phyloP scores from a whole-genome alignment of 2,797 vertebrate genomes.

The Pantherophis vulpinus region DNA sequence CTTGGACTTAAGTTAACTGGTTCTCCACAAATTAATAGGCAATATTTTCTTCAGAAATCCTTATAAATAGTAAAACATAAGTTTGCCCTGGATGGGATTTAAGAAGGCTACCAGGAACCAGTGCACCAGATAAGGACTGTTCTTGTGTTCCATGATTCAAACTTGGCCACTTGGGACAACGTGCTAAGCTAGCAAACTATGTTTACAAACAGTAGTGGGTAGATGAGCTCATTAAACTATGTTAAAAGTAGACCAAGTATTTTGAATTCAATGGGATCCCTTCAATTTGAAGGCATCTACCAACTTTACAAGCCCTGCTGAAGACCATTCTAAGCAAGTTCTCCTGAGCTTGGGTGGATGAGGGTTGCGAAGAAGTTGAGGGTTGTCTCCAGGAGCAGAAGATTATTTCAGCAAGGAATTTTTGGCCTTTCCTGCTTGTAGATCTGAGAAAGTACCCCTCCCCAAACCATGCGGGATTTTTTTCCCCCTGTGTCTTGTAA shows the following conservation, averaged over 20 bases:
- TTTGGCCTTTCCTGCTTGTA: slow-evolving; percentile 22
- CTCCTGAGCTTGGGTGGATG: not conserved
- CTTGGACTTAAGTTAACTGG: not conserved
- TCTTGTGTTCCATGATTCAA: not conserved
- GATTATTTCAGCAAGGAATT: slow-evolving; percentile 1
- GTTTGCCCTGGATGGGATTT: not conserved
- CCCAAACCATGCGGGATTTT: slow-evolving; percentile 54
- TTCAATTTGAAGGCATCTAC: not conserved
- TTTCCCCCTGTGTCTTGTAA: slow-evolving; percentile 65
- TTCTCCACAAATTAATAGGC: not conserved
- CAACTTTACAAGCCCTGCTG: not conserved
- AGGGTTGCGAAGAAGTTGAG: not conserved
- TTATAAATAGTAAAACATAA: not conserved
- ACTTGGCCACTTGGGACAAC: not conserved
- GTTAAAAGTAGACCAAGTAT: not conserved
- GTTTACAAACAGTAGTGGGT: not conserved
- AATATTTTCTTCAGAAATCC: not conserved
- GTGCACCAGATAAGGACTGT: not conserved
- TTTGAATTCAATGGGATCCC: not conserved
- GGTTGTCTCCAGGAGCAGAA: not conserved
- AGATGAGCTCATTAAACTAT: not conserved
- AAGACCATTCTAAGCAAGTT: not conserved
- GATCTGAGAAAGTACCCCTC: slow-evolving; percentile 39
- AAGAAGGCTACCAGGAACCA: not conserved
- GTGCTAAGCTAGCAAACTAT: not conserved